phyloP scores from a whole-genome alignment of 2,888 invertebrate species.

The Idaea aversata region DNA sequence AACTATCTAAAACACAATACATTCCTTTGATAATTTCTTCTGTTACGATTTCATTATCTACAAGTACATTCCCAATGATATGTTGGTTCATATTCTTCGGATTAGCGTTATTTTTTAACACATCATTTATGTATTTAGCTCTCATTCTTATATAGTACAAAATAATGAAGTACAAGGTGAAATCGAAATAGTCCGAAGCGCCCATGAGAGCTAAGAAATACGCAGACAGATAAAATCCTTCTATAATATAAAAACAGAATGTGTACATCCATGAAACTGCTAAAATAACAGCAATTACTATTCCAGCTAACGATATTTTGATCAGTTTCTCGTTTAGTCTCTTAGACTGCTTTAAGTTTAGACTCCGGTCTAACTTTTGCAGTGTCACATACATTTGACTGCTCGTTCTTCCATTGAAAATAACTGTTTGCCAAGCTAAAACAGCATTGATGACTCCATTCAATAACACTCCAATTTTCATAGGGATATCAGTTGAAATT shows the following conservation, averaged over 20 bases:
- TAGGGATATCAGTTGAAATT: slow-evolving; percentile 32
- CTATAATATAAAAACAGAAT: slow-evolving; percentile 33
- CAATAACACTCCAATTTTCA: slow-evolving; percentile 39
- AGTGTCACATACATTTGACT: slow-evolving; percentile 55
- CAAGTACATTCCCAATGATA: not conserved
- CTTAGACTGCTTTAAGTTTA: slow-evolving; percentile 39
- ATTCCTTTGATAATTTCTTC: slow-evolving; percentile 36
- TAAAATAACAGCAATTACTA: slow-evolving; percentile 11
- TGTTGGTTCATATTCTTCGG: slow-evolving; percentile 13
- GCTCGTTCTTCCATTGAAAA: slow-evolving; percentile 26
- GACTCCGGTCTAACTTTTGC: slow-evolving; percentile 51
- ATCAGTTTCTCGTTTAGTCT: slow-evolving; percentile 35
- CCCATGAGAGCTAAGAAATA: slow-evolving; percentile 28
- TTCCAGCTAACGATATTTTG: slow-evolving; percentile 15
- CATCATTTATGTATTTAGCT: slow-evolving; percentile 41
- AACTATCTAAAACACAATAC: slow-evolving; percentile 40
- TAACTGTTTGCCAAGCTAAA: slow-evolving; percentile 39
- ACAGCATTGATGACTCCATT: slow-evolving; percentile 33
- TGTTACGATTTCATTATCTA: slow-evolving; percentile 15
- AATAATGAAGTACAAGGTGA: slow-evolving; percentile 37
- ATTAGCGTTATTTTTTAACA: slow-evolving; percentile 22
- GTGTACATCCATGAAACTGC: slow-evolving; percentile 26
- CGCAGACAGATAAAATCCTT: slow-evolving; percentile 33
- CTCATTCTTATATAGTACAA: slow-evolving; percentile 39
- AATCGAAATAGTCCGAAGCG: slow-evolving; percentile 37